Evolutionary conservation across 2,888 invertebrate species (phyloP).

Genomic region (Scaptodrosophila latifasciaeformis): DNA sequence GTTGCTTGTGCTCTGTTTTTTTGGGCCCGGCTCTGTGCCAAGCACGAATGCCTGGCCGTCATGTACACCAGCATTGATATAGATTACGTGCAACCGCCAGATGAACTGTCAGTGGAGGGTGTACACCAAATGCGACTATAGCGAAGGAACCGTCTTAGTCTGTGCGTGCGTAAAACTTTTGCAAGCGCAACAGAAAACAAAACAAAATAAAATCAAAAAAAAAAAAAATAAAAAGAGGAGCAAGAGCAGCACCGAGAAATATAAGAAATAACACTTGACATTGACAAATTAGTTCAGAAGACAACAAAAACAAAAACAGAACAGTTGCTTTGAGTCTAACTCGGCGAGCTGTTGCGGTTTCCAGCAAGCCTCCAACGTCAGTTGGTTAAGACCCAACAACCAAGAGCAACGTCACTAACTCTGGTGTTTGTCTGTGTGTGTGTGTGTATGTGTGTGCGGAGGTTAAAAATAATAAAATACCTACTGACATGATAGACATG

Average conservation of each 20-base stretch:
- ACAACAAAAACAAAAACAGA: constrained; percentile 28
- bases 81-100: constrained; percentile 57
- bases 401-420: constrained; percentile 8
- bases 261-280: constrained; percentile 71
- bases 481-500: constrained; percentile 69
- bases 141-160: neutral
- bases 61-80: constrained; percentile 45
- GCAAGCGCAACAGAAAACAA: constrained; percentile 20
- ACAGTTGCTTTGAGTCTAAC: constrained; percentile 8
- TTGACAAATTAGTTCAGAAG: constrained; percentile 72
- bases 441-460: too few species aligned
- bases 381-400: constrained; percentile 32
- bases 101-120: constrained; percentile 13
- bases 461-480: constrained; percentile 68
- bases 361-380: constrained; percentile 16
- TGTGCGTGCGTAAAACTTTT: constrained; percentile 49
- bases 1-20: constrained; percentile 20
- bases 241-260: constrained; percentile 25
- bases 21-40: constrained; percentile 17
- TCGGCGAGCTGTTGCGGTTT: constrained; percentile 1
- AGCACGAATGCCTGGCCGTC: constrained; percentile 54
- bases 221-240: constrained; percentile 1
- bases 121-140: constrained; percentile 15
- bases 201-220: constrained; percentile 11
- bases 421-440: too few species aligned